These are phyloP conservation scores for Coptodon bakossiorum DNA, from an alignment of 2,113 vertebrate species.

Conservation along the genomic window DNA sequence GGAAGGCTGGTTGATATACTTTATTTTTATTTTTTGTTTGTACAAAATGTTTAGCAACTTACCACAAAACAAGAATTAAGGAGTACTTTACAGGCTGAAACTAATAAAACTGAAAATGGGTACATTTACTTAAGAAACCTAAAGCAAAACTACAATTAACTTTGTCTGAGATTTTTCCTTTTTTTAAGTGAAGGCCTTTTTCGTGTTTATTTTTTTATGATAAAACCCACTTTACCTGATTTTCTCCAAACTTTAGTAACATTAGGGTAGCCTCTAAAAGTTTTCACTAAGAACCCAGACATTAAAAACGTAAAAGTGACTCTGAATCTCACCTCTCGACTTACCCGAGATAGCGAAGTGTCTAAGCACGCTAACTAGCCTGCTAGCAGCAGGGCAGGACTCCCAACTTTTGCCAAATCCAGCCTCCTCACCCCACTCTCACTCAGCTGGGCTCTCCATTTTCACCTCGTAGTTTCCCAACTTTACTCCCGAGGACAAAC, in stretches of 20 bases:
- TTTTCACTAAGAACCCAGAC: background rate
- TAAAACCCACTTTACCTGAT: background rate
- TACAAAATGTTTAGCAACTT: background rate
- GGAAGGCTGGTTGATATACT: background rate
- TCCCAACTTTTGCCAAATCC: slow-evolving; percentile 54
- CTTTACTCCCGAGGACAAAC: slow-evolving; percentile 28
- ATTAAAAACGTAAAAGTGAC: background rate
- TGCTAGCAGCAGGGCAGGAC: slow-evolving; percentile 60
- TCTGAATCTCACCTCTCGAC: slow-evolving; percentile 33
- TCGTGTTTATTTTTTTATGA: background rate
- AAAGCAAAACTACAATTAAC: background rate
- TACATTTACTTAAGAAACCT: background rate
- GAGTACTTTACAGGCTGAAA: background rate
- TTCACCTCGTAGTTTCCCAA: slow-evolving; percentile 55
- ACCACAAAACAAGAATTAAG: background rate
- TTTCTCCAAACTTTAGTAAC: background rate
- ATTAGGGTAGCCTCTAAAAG: accelerated
- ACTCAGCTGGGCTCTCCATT: slow-evolving; percentile 73
- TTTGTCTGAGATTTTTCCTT: background rate
- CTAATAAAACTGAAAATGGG: background rate
- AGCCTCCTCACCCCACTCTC: slow-evolving; percentile 72
- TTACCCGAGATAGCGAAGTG: slow-evolving; percentile 2
- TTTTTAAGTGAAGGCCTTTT: background rate
- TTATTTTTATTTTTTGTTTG: background rate
- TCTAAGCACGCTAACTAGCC: slow-evolving; percentile 43